Conservation (phyloP, 2,797 vertebrate species). For the Sylvilagus floridanus region DNA sequence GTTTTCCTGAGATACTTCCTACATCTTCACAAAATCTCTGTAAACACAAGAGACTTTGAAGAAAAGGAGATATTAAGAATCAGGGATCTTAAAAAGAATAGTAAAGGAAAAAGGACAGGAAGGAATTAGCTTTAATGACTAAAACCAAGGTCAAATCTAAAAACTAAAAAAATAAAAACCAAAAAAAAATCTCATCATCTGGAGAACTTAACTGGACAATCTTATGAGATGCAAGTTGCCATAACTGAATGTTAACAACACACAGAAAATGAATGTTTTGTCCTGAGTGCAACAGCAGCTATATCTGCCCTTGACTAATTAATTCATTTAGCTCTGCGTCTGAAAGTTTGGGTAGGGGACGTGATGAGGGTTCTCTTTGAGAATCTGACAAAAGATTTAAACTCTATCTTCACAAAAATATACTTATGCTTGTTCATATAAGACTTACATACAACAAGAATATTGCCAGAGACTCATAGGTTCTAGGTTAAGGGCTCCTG, state of each 20-base stretch:
- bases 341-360: background rate
- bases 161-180: background rate
- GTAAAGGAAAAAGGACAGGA: background rate
- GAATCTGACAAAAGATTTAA: background rate
- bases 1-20: conserved; percentile 13
- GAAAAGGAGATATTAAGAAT: conserved; percentile 26
- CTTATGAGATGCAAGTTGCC: background rate
- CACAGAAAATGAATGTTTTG: background rate
- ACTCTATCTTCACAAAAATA: background rate
- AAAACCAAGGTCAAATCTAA: conserved; percentile 47
- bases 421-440: background rate
- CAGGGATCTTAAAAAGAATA: conserved; percentile 33
- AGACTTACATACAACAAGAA: background rate
- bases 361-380: background rate
- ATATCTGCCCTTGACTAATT: background rate
- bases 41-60: background rate
- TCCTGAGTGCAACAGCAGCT: background rate
- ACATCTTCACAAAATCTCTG: conserved; percentile 51
- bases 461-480: conserved; percentile 6
- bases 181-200: background rate
- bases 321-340: background rate
- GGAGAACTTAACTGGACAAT: background rate
- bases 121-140: conserved; percentile 20
- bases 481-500: background rate
- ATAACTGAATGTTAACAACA: background rate